phyloP scores from a whole-genome alignment of 2,113 vertebrate genomes.

The Malurus melanocephalus region DNA sequence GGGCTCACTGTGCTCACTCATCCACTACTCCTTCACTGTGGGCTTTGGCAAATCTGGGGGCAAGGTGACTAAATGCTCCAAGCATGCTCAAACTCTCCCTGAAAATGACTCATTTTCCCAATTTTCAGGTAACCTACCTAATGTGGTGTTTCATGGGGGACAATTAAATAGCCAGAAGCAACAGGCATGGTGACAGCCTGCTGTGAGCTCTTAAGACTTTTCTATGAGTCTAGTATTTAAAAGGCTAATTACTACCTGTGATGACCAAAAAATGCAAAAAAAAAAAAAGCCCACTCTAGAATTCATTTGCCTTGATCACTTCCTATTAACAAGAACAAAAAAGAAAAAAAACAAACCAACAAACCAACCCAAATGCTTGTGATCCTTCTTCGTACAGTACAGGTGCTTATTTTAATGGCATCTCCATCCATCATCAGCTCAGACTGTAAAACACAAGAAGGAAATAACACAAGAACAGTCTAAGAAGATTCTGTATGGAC shows the following conservation, averaged over 20 bases:
- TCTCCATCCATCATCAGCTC: background rate
- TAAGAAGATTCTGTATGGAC: background rate
- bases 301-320: background rate
- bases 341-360: accelerated
- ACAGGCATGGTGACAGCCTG: background rate
- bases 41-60: background rate
- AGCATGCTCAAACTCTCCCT: background rate
- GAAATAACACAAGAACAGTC: background rate
- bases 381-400: background rate
- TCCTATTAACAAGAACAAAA: background rate
- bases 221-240: background rate
- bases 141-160: background rate
- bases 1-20: background rate
- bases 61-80: background rate
- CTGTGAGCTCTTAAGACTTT: background rate
- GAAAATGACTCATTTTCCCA: background rate
- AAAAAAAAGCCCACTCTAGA: background rate
- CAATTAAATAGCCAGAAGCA: background rate
- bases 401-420: background rate
- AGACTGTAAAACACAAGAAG: background rate
- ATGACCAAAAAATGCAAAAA: background rate
- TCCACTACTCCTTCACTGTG: accelerated
- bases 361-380: background rate
- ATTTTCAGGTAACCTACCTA: background rate
- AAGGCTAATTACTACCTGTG: background rate